phyloP scores from a whole-genome alignment of 1,140 invertebrate species.

The Lysiphlebus fabarum region DNA sequence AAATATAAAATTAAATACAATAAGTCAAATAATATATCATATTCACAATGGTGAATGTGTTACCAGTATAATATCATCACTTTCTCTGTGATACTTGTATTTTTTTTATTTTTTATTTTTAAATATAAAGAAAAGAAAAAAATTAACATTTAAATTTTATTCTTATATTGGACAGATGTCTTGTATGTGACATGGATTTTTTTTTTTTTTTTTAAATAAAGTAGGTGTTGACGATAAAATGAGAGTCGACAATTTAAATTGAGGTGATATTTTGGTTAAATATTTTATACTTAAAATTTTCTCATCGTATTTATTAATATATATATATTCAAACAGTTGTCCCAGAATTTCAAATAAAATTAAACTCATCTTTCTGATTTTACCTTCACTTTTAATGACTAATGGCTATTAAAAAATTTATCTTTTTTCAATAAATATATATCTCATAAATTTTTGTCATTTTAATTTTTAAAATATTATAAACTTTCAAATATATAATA shows the following conservation, averaged over 20 bases:
- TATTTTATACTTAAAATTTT: neutral
- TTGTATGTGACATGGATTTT: conserved; percentile 5
- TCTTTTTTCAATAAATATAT: too few relatives aligned
- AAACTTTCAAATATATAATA: too few relatives aligned
- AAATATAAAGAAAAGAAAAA: conserved; percentile 10
- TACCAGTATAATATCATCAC: too few relatives aligned
- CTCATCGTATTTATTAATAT: conserved; percentile 12
- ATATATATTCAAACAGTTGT: conserved; percentile 13
- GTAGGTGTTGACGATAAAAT: conserved; percentile 25
- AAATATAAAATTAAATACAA: too few relatives aligned
- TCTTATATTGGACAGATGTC: too few relatives aligned
- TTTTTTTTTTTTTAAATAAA: neutral
- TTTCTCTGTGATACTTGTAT: too few relatives aligned
- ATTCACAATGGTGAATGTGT: too few relatives aligned
- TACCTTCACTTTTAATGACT: conserved; percentile 2
- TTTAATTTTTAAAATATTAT: too few relatives aligned
- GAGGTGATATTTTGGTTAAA: neutral
- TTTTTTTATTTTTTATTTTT: neutral
- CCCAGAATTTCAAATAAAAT: conserved; percentile 26
- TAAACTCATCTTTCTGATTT: conserved; percentile 22
- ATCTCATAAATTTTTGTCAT: too few relatives aligned
- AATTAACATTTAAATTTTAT: neutral
- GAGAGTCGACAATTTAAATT: conserved; percentile 34
- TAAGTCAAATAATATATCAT: too few relatives aligned
- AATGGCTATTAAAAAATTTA: too few relatives aligned